Evolutionary conservation across 2,113 vertebrate species (phyloP).

Genomic region (Platysternon megacephalum): DNA sequence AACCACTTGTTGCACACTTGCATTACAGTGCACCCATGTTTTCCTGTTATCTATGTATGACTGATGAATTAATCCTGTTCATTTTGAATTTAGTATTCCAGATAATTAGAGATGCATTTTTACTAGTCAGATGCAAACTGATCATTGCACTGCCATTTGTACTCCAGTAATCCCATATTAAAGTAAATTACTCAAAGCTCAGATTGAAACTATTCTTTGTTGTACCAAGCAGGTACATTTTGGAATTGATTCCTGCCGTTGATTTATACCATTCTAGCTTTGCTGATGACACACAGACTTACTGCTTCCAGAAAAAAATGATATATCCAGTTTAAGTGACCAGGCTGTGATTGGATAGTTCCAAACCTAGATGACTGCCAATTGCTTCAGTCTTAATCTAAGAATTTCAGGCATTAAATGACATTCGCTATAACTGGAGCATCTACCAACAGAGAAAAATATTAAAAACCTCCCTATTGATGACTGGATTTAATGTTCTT

Average conservation of each 20-base stretch:
- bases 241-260: not conserved
- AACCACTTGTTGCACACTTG: not conserved
- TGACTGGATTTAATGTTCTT: too few relatives aligned
- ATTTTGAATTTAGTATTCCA: not conserved
- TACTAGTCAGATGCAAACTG: accelerated
- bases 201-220: not conserved
- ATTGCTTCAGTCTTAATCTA: not conserved
- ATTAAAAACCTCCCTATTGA: too few relatives aligned
- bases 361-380: not conserved
- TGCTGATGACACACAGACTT: not conserved
- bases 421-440: not conserved
- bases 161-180: not conserved
- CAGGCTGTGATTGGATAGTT: not conserved
- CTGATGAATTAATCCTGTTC: not conserved
- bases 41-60: not conserved
- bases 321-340: not conserved
- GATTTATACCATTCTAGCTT: not conserved
- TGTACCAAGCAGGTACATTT: not conserved
- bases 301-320: not conserved
- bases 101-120: accelerated
- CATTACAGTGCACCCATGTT: not conserved
- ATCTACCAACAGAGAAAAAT: not conserved
- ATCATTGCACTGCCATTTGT: accelerated
- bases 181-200: not conserved
- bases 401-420: not conserved